Base-by-base conservation (phyloP, 2,113 vertebrate species). In the Aldabrachelys gigantea region DNA sequence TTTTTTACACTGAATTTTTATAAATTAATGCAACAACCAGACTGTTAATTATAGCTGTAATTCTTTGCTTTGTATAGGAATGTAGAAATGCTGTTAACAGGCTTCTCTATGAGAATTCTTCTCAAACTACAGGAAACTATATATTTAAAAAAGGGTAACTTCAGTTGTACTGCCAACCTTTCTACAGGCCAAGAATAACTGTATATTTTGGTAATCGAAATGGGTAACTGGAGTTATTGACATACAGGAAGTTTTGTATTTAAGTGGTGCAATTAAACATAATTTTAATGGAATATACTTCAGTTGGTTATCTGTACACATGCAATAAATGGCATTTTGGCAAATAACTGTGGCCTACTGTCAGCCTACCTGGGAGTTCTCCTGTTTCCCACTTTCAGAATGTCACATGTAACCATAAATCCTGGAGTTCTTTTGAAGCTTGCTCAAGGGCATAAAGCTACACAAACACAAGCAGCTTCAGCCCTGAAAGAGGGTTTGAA, bases 281-380 rank as follows among this genome's bases (percentile, higher is more conserved):
- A 75, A 69, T 94, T 97, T 87, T 91, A 96, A 95, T 84, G 76
- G 86, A 92, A 96, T 81, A 90, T 87, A 80, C 86, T 96, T 7
- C 90, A 83, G 49, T 95, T 47, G 87, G 94, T 94, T 94, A 92
- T 95, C 84, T 97, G 91, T 96, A 96, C 95, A 97, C 94, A 53
- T 90, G 95, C 97, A 98, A 98, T 98, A 98, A 98, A 97, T 94
- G 95, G 86, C 95, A 87, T 96, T 97, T 97, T 96, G 97, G 95
- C 96, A 97, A 96, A 89, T 84, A 57, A 47, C 22, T 41, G 9
- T 49, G 56, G 86, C 80, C 75, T 88, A 10, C 3, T 84, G 49
- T 47, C 41, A 47, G 72, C 50, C 79, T 92, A 27, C 38, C 85
- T 62, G 47, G 47, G 47, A 5, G 27, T 31, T 2, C 21, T 24